phyloP scores from a whole-genome alignment of 2,113 vertebrate genomes.

The rat (Rattus norvegicus) region GRCr8 NC_086028.1:32830501-32831000 shows the following conservation, averaged over 20 bases:
- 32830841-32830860: not conserved
- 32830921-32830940: not conserved
- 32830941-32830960: not conserved
- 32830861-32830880: not conserved
- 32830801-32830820: not conserved
- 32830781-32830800: not conserved
- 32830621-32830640: conserved; percentile 16
- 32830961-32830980: not conserved
- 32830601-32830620: not conserved
- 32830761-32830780: not conserved
- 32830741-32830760: not conserved
- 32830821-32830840: not conserved
- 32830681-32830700: not conserved
- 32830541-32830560: not conserved
- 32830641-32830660: not conserved
- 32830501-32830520: not conserved
- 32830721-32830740: not conserved
- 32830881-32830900: not conserved
- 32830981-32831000: not conserved
- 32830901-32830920: not conserved
- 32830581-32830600: not conserved
- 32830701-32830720: not conserved
- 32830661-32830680: not conserved
- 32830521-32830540: not conserved
- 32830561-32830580: not conserved